Evolutionary conservation across 2,113 vertebrate genomes (phyloP).

Genomic region (Oceanodroma tethys): DNA sequence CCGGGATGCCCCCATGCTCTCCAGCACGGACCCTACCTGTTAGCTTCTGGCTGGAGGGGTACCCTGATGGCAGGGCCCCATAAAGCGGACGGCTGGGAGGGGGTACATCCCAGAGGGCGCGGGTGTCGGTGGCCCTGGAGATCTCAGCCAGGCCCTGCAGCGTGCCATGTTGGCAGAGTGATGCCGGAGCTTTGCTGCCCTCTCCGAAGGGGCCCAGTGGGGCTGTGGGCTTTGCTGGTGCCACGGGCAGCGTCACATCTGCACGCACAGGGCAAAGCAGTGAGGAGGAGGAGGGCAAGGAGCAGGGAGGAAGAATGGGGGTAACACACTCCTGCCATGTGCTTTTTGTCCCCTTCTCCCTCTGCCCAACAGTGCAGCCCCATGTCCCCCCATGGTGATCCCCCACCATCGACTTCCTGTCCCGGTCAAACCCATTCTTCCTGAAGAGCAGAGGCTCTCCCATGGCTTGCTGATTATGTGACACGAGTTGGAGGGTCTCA

Average conservation of each 20-base stretch:
- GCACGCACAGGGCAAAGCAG: neutral
- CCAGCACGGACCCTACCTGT: conserved; percentile 65
- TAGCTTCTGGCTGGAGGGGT: conserved; percentile 74
- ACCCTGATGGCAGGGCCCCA: conserved; percentile 69
- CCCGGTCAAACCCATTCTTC: neutral
- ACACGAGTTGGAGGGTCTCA: neutral
- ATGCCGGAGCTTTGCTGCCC: neutral
- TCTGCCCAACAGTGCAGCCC: neutral
- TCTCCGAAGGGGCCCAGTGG: conserved; percentile 40
- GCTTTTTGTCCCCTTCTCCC: neutral
- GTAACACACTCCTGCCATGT: rapidly evolving
- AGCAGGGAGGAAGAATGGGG: neutral
- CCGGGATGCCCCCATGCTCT: neutral
- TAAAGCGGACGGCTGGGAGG: neutral
- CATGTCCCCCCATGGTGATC: no score
- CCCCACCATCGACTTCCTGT: neutral
- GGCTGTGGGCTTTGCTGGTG: conserved; percentile 64
- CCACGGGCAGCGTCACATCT: conserved; percentile 63
- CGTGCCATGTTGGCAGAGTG: conserved; percentile 26
- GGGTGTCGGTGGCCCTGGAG: neutral
- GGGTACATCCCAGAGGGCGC: conserved; percentile 62
- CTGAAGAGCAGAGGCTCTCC: neutral
- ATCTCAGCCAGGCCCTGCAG: conserved; percentile 24
- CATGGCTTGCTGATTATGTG: rapidly evolving
- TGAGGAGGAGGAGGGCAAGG: neutral